Base-by-base conservation (phyloP, 2,888 invertebrate species). In the Neoscelio sp. region DNA sequence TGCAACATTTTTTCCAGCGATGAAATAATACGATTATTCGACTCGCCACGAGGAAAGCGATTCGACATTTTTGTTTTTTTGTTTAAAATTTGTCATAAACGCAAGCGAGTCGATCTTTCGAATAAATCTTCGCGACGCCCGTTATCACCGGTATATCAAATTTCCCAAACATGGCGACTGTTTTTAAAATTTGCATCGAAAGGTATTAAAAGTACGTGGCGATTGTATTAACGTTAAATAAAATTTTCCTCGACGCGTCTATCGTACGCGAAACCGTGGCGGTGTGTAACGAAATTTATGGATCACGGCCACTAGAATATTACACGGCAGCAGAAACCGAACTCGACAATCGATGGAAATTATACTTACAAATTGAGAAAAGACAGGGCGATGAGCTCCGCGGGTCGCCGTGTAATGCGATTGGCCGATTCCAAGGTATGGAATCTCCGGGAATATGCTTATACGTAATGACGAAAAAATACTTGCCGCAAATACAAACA, bases 231-330 rank as follows among this genome's bases (percentile, higher is more conserved):
- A 30, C 54, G 60, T 28, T 28, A 58, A n/a, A 65, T 48, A 71
- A 60, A 67, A 35, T 67, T 28, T 73, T 52, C 17, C 42, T 46
- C 26, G 35, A 20, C 30, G 23, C 8, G 30, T 17, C 20, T 20
- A 2, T 12, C 35, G 18, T 54, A 46, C 71, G 56, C 56, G 78
- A 78, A 78, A 76, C 8, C 67, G 64, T 76, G 68, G 68, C 68
- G 60, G 48, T 68, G 56, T 76, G 76, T 64, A 82, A 76, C 80
- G 74, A 80, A 81, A 83, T 83, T 81, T 82, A 83, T 83, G 80
- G 78, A 82, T 80, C 68, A 81, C 80, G 81, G 81, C 74, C 78
- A 75, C 60, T 74, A 56, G 79, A 80, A 76, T 80, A 83, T 82
- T 83, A 80, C 80, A 79, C 80, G 77, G 54, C 20, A 50, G 44